These are phyloP conservation scores for Pyrgus malvae DNA, from an alignment of 2,888 invertebrate genomes.

Conservation along the genomic window DNA sequence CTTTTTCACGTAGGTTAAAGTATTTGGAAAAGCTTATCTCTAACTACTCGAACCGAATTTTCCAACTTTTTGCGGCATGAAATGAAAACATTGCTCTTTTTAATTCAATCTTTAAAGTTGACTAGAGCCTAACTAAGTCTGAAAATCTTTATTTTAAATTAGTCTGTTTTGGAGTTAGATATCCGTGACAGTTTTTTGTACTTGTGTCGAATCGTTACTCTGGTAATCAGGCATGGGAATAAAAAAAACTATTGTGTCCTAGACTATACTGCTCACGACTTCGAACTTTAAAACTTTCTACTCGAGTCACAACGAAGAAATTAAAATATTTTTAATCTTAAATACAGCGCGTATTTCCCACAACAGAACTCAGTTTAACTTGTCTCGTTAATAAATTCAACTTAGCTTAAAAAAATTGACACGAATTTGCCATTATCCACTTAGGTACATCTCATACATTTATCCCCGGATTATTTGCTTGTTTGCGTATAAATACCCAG, in stretches of 20 bases:
- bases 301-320: background rate
- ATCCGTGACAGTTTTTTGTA: background rate
- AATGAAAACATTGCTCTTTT: too few species aligned
- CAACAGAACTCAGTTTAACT: too few species aligned
- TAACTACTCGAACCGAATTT: too few species aligned
- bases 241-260: conserved; percentile 31
- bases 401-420: background rate
- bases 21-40: too few species aligned
- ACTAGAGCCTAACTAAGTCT: too few species aligned
- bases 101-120: too few species aligned
- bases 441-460: background rate
- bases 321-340: background rate
- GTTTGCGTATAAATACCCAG: background rate
- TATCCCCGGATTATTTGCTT: background rate
- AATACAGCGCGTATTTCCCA: background rate
- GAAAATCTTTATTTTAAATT: too few species aligned
- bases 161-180: too few species aligned
- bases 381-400: too few species aligned
- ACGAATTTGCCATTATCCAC: background rate
- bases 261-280: conserved; percentile 36
- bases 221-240: conserved; percentile 3
- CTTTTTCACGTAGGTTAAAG: too few species aligned
- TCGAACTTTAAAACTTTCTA: background rate
- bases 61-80: too few species aligned
- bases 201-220: conserved; percentile 6